Evolutionary conservation across 2,888 invertebrate genomes (phyloP).

Genomic region (Tholera decimalis): DNA sequence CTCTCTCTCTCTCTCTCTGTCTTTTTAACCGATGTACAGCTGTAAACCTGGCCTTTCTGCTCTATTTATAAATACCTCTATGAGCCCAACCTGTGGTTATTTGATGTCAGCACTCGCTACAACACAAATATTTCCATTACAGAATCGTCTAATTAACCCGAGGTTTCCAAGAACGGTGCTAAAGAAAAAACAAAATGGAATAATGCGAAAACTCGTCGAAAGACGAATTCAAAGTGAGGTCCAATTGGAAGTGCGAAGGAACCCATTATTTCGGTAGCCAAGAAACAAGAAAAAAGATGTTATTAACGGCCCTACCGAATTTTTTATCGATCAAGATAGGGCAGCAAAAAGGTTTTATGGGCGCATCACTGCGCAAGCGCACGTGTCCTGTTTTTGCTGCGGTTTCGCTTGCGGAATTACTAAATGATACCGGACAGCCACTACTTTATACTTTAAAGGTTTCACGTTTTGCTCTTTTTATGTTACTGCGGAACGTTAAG

Average conservation of each 20-base stretch:
- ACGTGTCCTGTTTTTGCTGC: slow-evolving; percentile 66
- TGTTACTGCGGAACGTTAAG: slow-evolving; percentile 1
- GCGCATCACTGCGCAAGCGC: slow-evolving; percentile 63
- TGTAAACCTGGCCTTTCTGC: too few relatives aligned
- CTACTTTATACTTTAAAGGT: slow-evolving; percentile 55
- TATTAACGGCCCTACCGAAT: slow-evolving; percentile 77
- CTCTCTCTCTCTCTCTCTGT: too few relatives aligned
- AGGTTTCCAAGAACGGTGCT: slow-evolving; percentile 73
- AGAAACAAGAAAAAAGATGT: slow-evolving; percentile 76
- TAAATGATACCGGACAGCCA: slow-evolving; percentile 61
- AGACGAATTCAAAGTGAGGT: slow-evolving; percentile 79
- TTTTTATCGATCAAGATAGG: slow-evolving; percentile 71
- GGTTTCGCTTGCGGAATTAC: slow-evolving; percentile 64
- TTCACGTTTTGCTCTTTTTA: slow-evolving; percentile 49
- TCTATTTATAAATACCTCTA: too few relatives aligned
- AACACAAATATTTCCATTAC: slow-evolving; percentile 66
- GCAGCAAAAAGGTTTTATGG: slow-evolving; percentile 64
- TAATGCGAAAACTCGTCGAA: slow-evolving; percentile 71
- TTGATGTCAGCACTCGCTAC: slow-evolving; percentile 59
- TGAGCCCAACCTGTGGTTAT: slow-evolving; percentile 55
- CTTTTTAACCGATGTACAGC: too few relatives aligned
- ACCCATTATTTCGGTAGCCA: slow-evolving; percentile 81
- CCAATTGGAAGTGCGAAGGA: slow-evolving; percentile 80
- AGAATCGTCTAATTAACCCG: slow-evolving; percentile 68
- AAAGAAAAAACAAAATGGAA: slow-evolving; percentile 71